Evolutionary conservation across 2,113 vertebrate genomes (phyloP).

Genomic region (Chrysochloris asiatica): DNA sequence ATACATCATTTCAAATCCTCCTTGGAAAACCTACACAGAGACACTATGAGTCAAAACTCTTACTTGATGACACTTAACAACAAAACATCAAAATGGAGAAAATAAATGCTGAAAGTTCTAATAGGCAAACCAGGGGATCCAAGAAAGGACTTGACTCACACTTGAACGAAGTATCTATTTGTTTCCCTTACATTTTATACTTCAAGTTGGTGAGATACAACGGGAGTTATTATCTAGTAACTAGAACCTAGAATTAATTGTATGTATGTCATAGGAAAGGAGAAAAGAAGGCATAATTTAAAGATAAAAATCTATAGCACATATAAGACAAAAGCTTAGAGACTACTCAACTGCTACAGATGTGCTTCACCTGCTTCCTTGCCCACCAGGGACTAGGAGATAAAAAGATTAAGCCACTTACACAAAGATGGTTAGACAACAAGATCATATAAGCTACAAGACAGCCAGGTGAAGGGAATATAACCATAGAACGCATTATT

Average conservation of each 20-base stretch:
- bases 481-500: not conserved
- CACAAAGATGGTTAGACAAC: constrained; percentile 52
- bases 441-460: constrained; percentile 53
- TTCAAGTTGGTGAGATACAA: not conserved
- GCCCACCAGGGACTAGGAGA: constrained; percentile 60
- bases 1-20: too few species aligned
- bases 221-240: not conserved
- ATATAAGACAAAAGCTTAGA: constrained; percentile 64
- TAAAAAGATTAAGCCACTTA: constrained; percentile 73
- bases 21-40: too few species aligned
- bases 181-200: not conserved
- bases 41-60: too few species aligned
- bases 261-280: constrained; percentile 23
- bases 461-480: constrained; percentile 26
- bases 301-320: constrained; percentile 53
- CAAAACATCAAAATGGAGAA: constrained; percentile 59
- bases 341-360: constrained; percentile 64
- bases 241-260: not conserved
- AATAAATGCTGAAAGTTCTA: constrained; percentile 45
- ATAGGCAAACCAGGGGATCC: constrained; percentile 37
- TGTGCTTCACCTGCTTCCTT: constrained; percentile 77
- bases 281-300: constrained; percentile 9
- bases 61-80: too few species aligned
- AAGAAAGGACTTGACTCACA: not conserved
- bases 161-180: not conserved